These are phyloP conservation scores for Zaprionus africanus DNA, from an alignment of 1,140 invertebrate genomes.

Conservation along the genomic window DNA sequence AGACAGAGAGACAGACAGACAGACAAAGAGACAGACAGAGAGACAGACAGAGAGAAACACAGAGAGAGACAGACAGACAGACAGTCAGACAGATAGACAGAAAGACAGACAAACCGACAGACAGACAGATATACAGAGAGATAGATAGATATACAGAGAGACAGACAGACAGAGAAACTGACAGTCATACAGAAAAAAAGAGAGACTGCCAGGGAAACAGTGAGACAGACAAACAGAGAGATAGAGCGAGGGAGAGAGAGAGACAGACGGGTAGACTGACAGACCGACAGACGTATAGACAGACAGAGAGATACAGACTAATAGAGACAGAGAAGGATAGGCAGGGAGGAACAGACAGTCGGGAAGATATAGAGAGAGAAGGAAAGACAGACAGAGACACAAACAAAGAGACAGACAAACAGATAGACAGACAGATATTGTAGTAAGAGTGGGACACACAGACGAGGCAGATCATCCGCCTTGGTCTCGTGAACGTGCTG, in stretches of 20 bases:
- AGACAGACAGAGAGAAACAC: no score
- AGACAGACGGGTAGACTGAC: no score
- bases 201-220: neutral
- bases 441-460: neutral
- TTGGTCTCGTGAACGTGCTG: conserved; percentile 74
- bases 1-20: no score
- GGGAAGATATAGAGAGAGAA: no score
- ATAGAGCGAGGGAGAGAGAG: rapidly evolving
- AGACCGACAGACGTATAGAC: no score
- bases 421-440: neutral
- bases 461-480: neutral
- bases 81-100: no score
- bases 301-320: no score
- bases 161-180: neutral
- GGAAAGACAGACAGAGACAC: neutral
- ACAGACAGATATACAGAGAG: neutral
- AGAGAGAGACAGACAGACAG: no score
- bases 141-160: neutral
- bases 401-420: neutral
- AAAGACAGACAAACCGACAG: no score
- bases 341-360: no score
- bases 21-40: no score
- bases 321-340: neutral
- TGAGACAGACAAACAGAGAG: neutral
- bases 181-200: neutral